Percentiles rank a stretch among this genome's conserved stretches.
Evolutionary conservation across 2,113 vertebrate species (phyloP).

Genomic region (Syngnathus typhle): DNA sequence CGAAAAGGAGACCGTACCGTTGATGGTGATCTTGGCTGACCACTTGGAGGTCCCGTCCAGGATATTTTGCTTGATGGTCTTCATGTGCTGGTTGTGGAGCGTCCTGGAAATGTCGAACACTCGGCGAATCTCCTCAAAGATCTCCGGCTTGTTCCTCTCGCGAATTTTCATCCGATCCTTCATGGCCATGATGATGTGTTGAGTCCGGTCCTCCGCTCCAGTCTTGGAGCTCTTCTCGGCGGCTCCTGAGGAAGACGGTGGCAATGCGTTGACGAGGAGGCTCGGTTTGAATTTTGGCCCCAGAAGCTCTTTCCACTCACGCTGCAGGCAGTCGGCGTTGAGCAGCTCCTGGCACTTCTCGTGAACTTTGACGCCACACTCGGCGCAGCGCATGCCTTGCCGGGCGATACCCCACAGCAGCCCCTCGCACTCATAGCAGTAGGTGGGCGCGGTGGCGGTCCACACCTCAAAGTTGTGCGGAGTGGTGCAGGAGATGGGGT

Average conservation of each 20-base stretch:
- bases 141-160: constrained; percentile 94
- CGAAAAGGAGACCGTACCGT: constrained; percentile 58
- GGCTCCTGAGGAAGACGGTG: constrained; percentile 72
- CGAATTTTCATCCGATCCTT: constrained; percentile 98
- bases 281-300: not conserved
- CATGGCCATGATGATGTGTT: constrained; percentile 97
- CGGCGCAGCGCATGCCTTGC: constrained; percentile 91
- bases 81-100: constrained; percentile 89
- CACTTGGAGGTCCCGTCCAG: constrained; percentile 96
- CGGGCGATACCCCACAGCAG: constrained; percentile 95
- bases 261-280: not conserved
- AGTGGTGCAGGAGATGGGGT: constrained; percentile 96
- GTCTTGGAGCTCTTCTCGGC: constrained; percentile 95
- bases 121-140: constrained; percentile 88
- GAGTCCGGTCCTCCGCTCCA: constrained; percentile 89
- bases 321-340: constrained; percentile 94
- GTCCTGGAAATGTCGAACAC: constrained; percentile 81
- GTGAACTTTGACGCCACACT: constrained; percentile 97
- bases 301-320: constrained; percentile 72
- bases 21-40: constrained; percentile 96
- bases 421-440: constrained; percentile 97
- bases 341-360: constrained; percentile 98
- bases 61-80: constrained; percentile 89
- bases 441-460: constrained; percentile 93
- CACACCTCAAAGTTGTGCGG: constrained; percentile 96